Evolutionary conservation across 2,797 vertebrate genomes (phyloP).

Genomic region (Sebastes aleutianus): DNA sequence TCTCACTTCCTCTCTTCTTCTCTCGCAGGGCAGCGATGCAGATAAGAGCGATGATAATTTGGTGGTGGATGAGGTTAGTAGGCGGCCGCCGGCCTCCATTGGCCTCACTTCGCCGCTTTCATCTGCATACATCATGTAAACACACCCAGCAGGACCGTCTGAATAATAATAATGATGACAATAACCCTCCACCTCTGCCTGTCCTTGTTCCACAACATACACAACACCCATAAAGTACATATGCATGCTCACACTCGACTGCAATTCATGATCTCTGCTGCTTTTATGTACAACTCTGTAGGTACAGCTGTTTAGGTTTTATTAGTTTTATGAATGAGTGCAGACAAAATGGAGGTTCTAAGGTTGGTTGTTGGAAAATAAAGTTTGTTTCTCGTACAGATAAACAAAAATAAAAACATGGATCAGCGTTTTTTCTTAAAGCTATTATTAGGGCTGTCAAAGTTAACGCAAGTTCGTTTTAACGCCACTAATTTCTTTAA

Average conservation of each 20-base stretch:
- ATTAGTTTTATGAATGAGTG: background rate
- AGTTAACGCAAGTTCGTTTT: too few species aligned
- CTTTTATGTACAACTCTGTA: background rate
- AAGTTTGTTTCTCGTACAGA: background rate
- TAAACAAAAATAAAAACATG: too few species aligned
- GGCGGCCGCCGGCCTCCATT: slow-evolving; percentile 40
- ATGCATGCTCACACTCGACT: background rate
- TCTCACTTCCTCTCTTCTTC: slow-evolving; percentile 28
- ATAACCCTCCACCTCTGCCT: slow-evolving; percentile 19
- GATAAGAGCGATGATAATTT: slow-evolving; percentile 93
- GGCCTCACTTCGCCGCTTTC: slow-evolving; percentile 57
- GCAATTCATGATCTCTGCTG: background rate
- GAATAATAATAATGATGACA: slow-evolving; percentile 47
- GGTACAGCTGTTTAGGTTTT: background rate
- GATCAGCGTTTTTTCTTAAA: too few species aligned
- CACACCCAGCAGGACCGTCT: slow-evolving; percentile 56
- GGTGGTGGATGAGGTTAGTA: slow-evolving; percentile 91
- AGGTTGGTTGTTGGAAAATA: background rate
- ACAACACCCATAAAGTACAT: slow-evolving; percentile 15
- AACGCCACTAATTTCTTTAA: too few species aligned
- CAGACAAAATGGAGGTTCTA: background rate
- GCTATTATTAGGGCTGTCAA: too few species aligned
- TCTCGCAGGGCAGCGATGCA: slow-evolving; percentile 87
- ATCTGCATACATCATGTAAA: slow-evolving; percentile 70
- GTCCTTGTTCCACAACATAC: slow-evolving; percentile 12